Evolutionary conservation across 2,113 vertebrate species (phyloP), one percentile per base, ranked within the genome.

Genomic region (Solea solea): DNA sequence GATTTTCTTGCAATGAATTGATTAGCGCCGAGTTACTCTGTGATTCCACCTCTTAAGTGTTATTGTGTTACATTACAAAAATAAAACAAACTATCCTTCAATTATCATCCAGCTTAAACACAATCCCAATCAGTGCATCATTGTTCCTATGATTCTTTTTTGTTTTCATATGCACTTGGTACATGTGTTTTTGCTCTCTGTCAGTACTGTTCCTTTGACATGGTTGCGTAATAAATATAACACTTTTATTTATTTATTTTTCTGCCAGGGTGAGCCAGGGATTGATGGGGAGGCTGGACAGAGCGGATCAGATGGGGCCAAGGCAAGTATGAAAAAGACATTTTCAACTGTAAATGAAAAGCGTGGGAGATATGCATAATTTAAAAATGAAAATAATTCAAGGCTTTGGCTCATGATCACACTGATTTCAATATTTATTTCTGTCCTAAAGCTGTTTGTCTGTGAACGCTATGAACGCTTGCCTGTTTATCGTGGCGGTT

Each of bases 251-350:
- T 21, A 21, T 21, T 21, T 14, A 54, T 78, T 11, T 74, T 13
- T 88, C 2, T 44, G 13, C 73, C 79, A 99, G 97, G 97, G 97
- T 11, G 96, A 98, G 12, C 61, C 90, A 0, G 97, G 97, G 45
- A 91, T 96, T n/a, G 95, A 96, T 76, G 97, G 96, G 21, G 97
- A 98, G 80, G 85, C 72, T 1, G 97, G 97, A 16, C 75, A 82
- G 1, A 66, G 76, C 0, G 97, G 97, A 60, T 94, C 93, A 0
- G 96, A 98, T 0, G 97, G 96, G 48, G 68, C 93, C 59, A 97
- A 98, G 96, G 97, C 95, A 74, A 85, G 92, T 79, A 48, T 53
- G 44, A 63, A 58, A 34, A 44, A 61, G 16, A 49, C 9, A 34
- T 2, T n/a, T 8, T 59, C 2, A 41, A 16, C 16, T 44, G 15